Conservation (phyloP, 53 echinoderm and acorn worm species). For the Stichopus horrens region DNA sequence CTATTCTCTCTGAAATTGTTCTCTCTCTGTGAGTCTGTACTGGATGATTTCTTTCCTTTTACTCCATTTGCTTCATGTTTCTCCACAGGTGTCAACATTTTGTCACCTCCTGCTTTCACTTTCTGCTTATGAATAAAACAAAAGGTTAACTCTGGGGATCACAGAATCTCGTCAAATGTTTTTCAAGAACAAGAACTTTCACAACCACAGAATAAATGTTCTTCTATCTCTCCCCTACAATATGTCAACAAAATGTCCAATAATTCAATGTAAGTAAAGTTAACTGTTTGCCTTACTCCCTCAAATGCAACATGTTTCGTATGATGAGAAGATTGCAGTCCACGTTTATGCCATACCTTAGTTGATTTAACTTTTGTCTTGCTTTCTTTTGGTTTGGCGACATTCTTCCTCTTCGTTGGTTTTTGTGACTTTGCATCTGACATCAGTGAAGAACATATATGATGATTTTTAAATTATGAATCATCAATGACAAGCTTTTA, state of each 20-base stretch:
- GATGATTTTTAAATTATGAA: conserved; percentile 5
- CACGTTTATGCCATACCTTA: background rate
- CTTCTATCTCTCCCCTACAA: too few relatives aligned
- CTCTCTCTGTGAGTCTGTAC: background rate
- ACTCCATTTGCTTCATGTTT: background rate
- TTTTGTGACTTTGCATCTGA: conserved; percentile 61
- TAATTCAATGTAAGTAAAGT: too few relatives aligned
- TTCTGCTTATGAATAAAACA: background rate
- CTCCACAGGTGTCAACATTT: background rate
- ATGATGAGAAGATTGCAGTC: too few relatives aligned
- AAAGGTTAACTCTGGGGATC: background rate
- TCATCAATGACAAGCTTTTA: too few relatives aligned
- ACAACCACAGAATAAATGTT: too few relatives aligned
- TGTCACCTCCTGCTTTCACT: background rate
- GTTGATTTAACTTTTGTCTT: background rate
- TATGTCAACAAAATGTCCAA: too few relatives aligned
- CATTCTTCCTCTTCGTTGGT: conserved; percentile 55
- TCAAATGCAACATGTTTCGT: too few relatives aligned
- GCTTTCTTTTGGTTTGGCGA: conserved; percentile 11
- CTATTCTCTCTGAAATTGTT: too few relatives aligned
- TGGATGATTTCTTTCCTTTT: background rate
- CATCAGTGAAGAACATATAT: background rate
- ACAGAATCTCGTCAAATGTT: too few relatives aligned
- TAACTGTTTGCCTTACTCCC: too few relatives aligned
- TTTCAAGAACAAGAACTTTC: too few relatives aligned